phyloP scores from a whole-genome alignment of 1,140 invertebrate species.

The Scaptodrosophila lebanonensis region DNA sequence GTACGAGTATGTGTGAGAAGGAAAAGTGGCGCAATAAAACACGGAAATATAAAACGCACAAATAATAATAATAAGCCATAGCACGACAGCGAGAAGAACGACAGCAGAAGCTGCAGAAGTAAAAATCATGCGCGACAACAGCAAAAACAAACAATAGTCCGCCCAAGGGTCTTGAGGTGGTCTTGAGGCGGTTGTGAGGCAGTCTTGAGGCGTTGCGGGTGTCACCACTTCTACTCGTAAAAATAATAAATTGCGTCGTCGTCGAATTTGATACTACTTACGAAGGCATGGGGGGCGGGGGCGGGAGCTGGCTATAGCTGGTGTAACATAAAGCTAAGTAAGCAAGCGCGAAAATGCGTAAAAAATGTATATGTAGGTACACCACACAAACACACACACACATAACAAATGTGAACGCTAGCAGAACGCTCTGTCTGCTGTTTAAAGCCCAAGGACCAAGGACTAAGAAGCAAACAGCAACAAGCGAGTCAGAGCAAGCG shows the following conservation, averaged over 20 bases:
- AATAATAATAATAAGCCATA: constrained; percentile 72
- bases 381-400: no score
- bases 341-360: constrained; percentile 34
- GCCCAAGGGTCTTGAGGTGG: no score
- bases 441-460: constrained; percentile 46
- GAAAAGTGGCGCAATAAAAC: constrained; percentile 70
- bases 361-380: constrained; percentile 53
- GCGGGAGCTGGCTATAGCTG: constrained; percentile 4
- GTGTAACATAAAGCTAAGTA: constrained; percentile 44
- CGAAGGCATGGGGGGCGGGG: constrained; percentile 11
- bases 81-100: constrained; percentile 4
- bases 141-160: constrained; percentile 19
- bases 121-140: constrained; percentile 14
- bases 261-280: constrained; percentile 71
- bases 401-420: no score
- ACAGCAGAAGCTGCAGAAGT: not conserved
- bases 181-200: no score
- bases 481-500: constrained; percentile 13
- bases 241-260: constrained; percentile 69
- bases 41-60: constrained; percentile 74
- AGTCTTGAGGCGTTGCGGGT: no score
- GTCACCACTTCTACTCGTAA: constrained; percentile 49
- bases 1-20: constrained; percentile 22
- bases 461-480: not conserved
- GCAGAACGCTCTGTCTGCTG: constrained; percentile 24